phyloP scores from a whole-genome alignment of 2,888 invertebrate genomes.

The Lasioglossum calceatum region DNA sequence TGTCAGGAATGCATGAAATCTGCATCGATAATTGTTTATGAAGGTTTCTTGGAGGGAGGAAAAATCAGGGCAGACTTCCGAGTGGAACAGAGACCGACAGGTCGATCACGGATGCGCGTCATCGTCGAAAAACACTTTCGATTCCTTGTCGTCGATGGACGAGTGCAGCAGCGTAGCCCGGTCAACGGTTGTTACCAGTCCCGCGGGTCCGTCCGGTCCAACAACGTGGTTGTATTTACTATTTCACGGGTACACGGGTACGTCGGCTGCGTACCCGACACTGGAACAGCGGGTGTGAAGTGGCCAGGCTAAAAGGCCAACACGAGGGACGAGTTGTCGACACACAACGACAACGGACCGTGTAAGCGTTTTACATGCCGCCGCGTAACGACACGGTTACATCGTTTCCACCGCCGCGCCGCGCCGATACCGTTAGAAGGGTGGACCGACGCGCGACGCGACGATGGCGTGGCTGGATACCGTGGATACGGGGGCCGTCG shows the following conservation, averaged over 20 bases:
- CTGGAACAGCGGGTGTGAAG: constrained; percentile 41
- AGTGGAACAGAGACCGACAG: not conserved
- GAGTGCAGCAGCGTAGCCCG: constrained; percentile 19
- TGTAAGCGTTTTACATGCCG: constrained; percentile 54
- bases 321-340: constrained; percentile 60
- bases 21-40: not conserved
- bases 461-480: not conserved
- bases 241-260: constrained; percentile 71
- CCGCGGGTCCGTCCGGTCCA: constrained; percentile 67
- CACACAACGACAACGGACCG: constrained; percentile 23
- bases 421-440: constrained; percentile 39
- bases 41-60: not conserved
- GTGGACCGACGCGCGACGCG: constrained; percentile 1
- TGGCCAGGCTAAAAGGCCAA: constrained; percentile 60
- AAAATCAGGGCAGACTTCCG: not conserved
- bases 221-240: constrained; percentile 74
- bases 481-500: constrained; percentile 33
- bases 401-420: constrained; percentile 50
- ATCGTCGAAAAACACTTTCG: constrained; percentile 11
- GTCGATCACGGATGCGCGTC: not conserved
- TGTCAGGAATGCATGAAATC: too few species aligned
- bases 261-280: constrained; percentile 21
- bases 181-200: constrained; percentile 65
- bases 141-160: constrained; percentile 31
- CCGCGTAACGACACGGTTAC: constrained; percentile 42